These are phyloP conservation scores for Brachyistius frenatus DNA, from an alignment of 2,113 vertebrate genomes.

Conservation along the genomic window DNA sequence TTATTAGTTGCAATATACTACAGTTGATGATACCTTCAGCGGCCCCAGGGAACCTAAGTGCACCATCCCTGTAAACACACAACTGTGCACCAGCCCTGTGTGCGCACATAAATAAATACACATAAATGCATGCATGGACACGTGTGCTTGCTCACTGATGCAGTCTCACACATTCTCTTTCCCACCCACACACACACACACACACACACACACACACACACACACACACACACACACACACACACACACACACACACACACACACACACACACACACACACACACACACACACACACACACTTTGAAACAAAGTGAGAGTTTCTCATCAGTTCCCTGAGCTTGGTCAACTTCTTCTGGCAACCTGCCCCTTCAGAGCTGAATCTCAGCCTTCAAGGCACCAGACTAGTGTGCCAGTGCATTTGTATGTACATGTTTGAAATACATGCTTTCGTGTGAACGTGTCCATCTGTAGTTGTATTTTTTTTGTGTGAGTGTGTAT, in stretches of 20 bases:
- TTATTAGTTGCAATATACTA: conserved; percentile 17
- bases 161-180: conserved; percentile 7
- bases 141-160: conserved; percentile 8
- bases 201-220: conserved; percentile 23
- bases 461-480: conserved; percentile 1
- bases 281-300: conserved; percentile 26
- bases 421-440: conserved; percentile 12
- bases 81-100: conserved; percentile 4
- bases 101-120: conserved; percentile 25
- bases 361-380: conserved; percentile 61
- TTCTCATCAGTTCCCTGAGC: conserved; percentile 51
- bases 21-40: conserved; percentile 9
- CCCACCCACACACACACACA: conserved; percentile 17
- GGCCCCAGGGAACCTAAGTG: conserved; percentile 8
- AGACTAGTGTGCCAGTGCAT: conserved; percentile 28
- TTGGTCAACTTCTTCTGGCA: conserved; percentile 66
- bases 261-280: conserved; percentile 8
- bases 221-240: conserved; percentile 29
- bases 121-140: conserved; percentile 16
- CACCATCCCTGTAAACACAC: conserved; percentile 9
- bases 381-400: conserved; percentile 67
- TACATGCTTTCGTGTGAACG: conserved; percentile 7
- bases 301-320: conserved; percentile 34
- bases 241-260: conserved; percentile 20
- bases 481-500: conserved; percentile 8